A percentile compares a stretch with the other conserved stretches of the same genome.
phyloP scores from a whole-genome alignment of 2,113 vertebrate genomes.

The Muscicapa adusta region DNA sequence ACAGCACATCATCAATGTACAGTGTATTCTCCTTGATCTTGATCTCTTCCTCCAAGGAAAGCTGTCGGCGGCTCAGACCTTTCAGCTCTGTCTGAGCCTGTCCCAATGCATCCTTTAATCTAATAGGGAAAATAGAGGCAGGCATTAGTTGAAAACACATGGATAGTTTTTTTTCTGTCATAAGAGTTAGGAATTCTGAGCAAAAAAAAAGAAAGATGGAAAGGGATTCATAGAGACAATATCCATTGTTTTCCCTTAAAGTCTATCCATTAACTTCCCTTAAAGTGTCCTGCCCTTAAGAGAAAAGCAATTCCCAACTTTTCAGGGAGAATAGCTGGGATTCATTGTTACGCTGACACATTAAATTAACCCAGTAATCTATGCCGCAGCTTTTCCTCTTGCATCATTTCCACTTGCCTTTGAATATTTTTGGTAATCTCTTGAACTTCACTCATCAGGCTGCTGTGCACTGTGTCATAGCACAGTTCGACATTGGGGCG shows the following conservation, averaged over 20 bases:
- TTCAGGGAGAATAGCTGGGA: background rate
- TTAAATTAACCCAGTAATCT: background rate
- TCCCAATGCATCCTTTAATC: slow-evolving; percentile 71
- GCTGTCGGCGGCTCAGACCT: slow-evolving; percentile 74
- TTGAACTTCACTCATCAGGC: slow-evolving; percentile 79
- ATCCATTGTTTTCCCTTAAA: background rate
- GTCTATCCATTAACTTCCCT: background rate
- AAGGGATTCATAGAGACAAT: background rate
- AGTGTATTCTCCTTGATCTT: slow-evolving; percentile 80
- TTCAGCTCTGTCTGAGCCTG: slow-evolving; percentile 77
- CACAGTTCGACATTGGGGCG: slow-evolving; percentile 85
- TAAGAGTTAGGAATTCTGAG: background rate
- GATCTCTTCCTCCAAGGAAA: slow-evolving; percentile 85
- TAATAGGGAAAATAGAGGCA: slow-evolving; percentile 18
- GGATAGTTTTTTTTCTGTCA: background rate
- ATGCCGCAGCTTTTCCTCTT: background rate
- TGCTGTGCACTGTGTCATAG: slow-evolving; percentile 74
- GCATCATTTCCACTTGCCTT: slow-evolving; percentile 68
- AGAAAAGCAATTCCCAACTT: background rate
- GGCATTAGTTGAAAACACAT: background rate
- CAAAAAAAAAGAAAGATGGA: background rate
- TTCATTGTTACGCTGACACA: background rate
- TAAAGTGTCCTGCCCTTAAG: background rate
- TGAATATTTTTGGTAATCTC: slow-evolving; percentile 75
- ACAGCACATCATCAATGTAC: slow-evolving; percentile 90